Evolutionary conservation across 1,140 invertebrate genomes (phyloP).

Genomic region (Orchestia grillus): DNA sequence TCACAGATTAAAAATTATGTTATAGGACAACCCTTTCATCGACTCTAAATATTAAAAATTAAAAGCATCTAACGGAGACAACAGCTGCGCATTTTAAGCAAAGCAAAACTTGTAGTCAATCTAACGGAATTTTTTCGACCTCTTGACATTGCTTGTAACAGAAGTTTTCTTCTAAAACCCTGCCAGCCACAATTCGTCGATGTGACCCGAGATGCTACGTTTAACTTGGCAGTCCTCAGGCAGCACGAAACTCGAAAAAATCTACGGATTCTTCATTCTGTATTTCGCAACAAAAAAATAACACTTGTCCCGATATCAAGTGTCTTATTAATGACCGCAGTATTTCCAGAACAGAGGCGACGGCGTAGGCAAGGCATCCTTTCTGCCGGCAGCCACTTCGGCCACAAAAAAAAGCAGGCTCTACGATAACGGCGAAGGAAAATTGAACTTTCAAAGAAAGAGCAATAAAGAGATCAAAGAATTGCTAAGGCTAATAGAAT

Average conservation of each 20-base stretch:
- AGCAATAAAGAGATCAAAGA: conserved; percentile 28
- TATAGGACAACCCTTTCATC: too few species aligned
- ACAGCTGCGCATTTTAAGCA: too few species aligned
- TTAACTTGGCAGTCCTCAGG: background rate
- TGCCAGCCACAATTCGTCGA: background rate
- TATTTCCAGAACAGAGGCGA: background rate
- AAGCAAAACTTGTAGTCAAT: too few species aligned
- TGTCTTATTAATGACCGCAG: background rate
- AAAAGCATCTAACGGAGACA: too few species aligned
- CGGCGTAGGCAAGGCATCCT: background rate
- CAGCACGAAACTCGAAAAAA: background rate
- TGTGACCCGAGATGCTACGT: background rate
- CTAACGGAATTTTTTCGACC: background rate
- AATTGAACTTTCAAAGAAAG: background rate
- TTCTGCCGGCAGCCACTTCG: background rate
- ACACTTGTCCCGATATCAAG: background rate
- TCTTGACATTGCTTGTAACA: background rate
- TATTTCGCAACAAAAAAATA: background rate
- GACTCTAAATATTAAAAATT: too few species aligned
- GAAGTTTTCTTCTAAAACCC: background rate
- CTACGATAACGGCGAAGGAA: background rate
- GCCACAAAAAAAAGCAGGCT: background rate
- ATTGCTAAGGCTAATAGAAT: conserved; percentile 30
- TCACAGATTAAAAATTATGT: too few species aligned
- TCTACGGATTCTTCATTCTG: background rate